These are phyloP conservation scores for Sycophaga agraensis DNA, from an alignment of 1,140 invertebrate genomes.

Conservation along the genomic window DNA sequence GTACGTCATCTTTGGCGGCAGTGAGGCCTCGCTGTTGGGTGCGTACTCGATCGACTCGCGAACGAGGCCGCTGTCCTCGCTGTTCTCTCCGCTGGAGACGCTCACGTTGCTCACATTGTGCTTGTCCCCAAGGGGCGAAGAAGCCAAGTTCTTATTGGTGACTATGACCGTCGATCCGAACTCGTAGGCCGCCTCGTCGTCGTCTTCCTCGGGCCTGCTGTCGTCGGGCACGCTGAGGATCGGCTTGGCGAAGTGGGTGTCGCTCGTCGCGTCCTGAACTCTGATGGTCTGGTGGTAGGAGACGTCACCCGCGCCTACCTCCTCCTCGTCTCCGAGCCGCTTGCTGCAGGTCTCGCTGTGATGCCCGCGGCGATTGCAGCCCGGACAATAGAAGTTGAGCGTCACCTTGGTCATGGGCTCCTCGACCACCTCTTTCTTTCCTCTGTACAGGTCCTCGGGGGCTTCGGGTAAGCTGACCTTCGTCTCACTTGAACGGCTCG, in stretches of 20 bases:
- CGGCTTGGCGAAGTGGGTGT: slow-evolving; percentile 39
- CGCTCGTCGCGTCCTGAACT: background rate
- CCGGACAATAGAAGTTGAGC: slow-evolving; percentile 40
- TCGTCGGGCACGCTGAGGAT: slow-evolving; percentile 35
- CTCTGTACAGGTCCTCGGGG: slow-evolving; percentile 35
- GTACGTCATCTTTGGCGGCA: slow-evolving; percentile 54
- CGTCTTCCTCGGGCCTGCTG: slow-evolving; percentile 40
- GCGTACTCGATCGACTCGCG: slow-evolving; percentile 39
- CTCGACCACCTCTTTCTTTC: slow-evolving; percentile 42
- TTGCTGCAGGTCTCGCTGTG: slow-evolving; percentile 36
- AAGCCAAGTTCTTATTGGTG: slow-evolving; percentile 35
- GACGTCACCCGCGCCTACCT: slow-evolving; percentile 8
- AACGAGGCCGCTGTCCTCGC: slow-evolving; percentile 51
- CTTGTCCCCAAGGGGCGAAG: slow-evolving; percentile 24
- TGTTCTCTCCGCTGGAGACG: slow-evolving; percentile 48
- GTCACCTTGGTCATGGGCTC: slow-evolving; percentile 47
- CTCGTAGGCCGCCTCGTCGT: slow-evolving; percentile 39
- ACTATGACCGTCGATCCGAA: slow-evolving; percentile 46
- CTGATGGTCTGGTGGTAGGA: slow-evolving; percentile 6
- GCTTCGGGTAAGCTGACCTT: slow-evolving; percentile 33
- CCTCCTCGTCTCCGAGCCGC: background rate
- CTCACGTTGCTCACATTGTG: slow-evolving; percentile 53
- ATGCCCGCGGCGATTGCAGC: slow-evolving; percentile 37
- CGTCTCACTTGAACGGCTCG: slow-evolving; percentile 21
- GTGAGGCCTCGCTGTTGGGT: slow-evolving; percentile 47